Percentiles rank a stretch among this genome's conserved stretches.
These are phyloP conservation scores for Chaetodon trifasciatus DNA, from an alignment of 2,797 vertebrate genomes.

Conservation along the genomic window DNA sequence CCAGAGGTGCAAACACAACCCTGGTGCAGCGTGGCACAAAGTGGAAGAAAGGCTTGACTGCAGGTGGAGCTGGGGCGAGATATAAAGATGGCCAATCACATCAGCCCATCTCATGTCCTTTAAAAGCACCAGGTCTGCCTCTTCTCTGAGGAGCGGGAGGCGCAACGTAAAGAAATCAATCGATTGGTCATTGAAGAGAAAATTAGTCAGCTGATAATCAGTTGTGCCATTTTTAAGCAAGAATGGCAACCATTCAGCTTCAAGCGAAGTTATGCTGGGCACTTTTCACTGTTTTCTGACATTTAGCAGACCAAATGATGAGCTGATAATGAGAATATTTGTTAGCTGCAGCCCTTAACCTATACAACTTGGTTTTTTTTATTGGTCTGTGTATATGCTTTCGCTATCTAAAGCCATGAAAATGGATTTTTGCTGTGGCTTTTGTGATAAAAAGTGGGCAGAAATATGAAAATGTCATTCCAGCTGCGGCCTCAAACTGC, in stretches of 20 bases:
- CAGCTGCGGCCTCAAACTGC: constrained; percentile 4
- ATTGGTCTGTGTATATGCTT: background rate
- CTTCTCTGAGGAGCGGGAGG: background rate
- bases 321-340: background rate
- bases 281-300: background rate
- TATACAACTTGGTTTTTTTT: background rate
- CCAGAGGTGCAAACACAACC: constrained; percentile 2
- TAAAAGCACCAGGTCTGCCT: constrained; percentile 7
- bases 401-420: background rate
- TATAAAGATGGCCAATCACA: constrained; percentile 16
- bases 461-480: constrained; percentile 1
- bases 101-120: constrained; percentile 9
- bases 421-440: background rate
- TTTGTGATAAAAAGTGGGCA: background rate
- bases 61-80: constrained; percentile 12
- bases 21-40: background rate
- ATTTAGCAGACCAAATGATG: background rate
- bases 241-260: background rate
- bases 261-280: background rate
- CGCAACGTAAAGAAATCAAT: background rate
- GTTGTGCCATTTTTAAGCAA: background rate
- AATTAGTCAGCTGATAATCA: background rate
- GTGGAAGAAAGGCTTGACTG: background rate
- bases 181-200: background rate
- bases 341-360: background rate